Base-by-base conservation (phyloP, 2,113 vertebrate genomes). In the Psephotus haematonotus region DNA sequence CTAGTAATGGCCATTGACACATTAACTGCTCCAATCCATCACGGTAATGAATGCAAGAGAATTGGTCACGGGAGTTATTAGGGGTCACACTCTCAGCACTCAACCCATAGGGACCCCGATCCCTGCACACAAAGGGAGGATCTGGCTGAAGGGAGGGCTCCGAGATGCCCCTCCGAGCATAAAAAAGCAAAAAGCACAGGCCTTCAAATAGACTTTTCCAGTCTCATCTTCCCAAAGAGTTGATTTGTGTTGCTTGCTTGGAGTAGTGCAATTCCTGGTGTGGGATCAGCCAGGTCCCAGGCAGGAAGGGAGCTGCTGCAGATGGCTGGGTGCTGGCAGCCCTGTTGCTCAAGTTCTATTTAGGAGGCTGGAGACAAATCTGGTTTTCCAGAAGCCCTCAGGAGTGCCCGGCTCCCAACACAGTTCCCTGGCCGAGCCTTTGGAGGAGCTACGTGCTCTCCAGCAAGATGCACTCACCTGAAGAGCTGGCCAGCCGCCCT, bases 1-100 rank as follows among this genome's bases (percentile, higher is more conserved):
- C 83, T 6, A 33, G 94, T 96, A 97, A 96, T 92, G 86, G 79
- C 90, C 97, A 94, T 94, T 93, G 94, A 96, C 93, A 90, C 86
- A 31, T 94, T 92, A 96, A 96, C 82, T 69, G 91, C 93, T 69
- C 75, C 55, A 10, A 93, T 96, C 96, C 92, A 96, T 96, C 97
- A 97, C 9, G 13, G 35, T 49, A 93, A 93, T 33, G 92, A 85
- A 53, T 68, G 74, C 2, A 15, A 80, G 52, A 72, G 70, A 81
- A 94, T 75, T 60, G 33, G 88, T 82, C 86, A 88, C 74, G 12
- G 14, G 60, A 79, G 86, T 17, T 8, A n/a, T 80, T 24, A 15
- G 50, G 41, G 63, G 71, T 9, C 35, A 29, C 70, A 55, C 33
- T 78, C 63, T 31, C 55, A 10, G 41, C 31, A 22, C 72, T 55